Base-by-base conservation (phyloP, 2,888 invertebrate genomes). In the Pecten maximus region DNA sequence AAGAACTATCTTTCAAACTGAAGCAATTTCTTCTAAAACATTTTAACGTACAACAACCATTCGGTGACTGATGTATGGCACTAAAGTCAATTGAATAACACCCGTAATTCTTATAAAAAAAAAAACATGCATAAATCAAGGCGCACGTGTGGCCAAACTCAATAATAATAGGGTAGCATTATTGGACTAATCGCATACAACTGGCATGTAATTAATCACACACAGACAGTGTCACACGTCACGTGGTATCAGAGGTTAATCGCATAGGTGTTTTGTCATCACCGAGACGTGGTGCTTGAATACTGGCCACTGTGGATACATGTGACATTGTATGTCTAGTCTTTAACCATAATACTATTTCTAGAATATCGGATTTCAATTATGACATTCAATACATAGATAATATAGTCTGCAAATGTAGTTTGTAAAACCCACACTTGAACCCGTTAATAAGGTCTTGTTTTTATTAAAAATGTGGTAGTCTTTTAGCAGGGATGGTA, bases 381-480 rank as follows among this genome's bases (percentile, higher is more conserved):
- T 74, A 74, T 74, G 74, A 74, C 28, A 74, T 74, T 74, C 35
- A 74, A 74, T 74, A 74, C 28, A 74, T 35, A 23, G 35, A 74
- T 2, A 74, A 74, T 74, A 4, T 12, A 74, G 74, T 35, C 2
- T 74, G 35, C 15, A 28, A 35, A 35, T 74, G 28, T 35, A 74
- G 74, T 74, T 74, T 35, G 35, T 28, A 74, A 35, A 74, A 6
- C 35, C 28, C 28, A 74, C 28, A 8, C 74, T 35, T 74, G 74
- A 74, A 28, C 74, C 74, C 74, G 74, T 35, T 74, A 74, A 74
- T 74, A 74, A 23, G 74, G 74, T 74, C 74, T 74, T 74, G 74
- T 74, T 74, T 74, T 28, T 74, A 35, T 35, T 35, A 74, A 35
- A 28, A 12, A 28, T 74, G 23, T 74, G 35, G 74, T 12, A 6